A percentile compares a stretch with the other conserved stretches of the same genome.
phyloP scores from a whole-genome alignment of 2,797 vertebrate genomes.

The Thaleichthys pacificus region DNA sequence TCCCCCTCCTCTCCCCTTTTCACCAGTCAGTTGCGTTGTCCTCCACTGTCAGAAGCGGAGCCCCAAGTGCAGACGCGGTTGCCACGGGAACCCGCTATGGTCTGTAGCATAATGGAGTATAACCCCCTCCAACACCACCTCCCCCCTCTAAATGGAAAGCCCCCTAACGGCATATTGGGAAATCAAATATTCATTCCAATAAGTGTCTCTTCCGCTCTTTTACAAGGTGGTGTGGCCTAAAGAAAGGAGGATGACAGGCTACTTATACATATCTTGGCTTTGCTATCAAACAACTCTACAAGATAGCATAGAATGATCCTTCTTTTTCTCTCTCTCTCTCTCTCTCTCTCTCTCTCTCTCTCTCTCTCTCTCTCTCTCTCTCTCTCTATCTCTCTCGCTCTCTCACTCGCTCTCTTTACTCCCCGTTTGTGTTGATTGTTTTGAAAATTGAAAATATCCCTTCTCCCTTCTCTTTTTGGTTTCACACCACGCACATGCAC shows the following conservation, averaged over 20 bases:
- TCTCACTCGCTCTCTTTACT: too few relatives aligned
- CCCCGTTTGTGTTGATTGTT: too few relatives aligned
- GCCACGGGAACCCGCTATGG: slow-evolving; percentile 55
- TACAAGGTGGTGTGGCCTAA: background rate
- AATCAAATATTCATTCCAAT: slow-evolving; percentile 12
- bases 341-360: too few relatives aligned
- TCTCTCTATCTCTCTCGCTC: too few relatives aligned
- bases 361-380: too few relatives aligned
- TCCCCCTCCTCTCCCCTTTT: slow-evolving; percentile 18
- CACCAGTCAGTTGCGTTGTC: slow-evolving; percentile 46
- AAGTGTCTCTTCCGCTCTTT: background rate
- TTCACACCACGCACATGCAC: background rate
- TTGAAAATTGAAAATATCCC: too few relatives aligned
- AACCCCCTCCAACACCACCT: background rate
- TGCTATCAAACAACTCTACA: too few relatives aligned
- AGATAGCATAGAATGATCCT: too few relatives aligned
- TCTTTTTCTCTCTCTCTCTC: too few relatives aligned
- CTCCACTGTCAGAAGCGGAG: slow-evolving; percentile 42
- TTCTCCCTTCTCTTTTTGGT: too few relatives aligned
- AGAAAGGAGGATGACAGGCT: too few relatives aligned
- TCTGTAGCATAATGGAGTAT: slow-evolving; percentile 12
- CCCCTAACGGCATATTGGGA: background rate
- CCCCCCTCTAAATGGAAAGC: background rate
- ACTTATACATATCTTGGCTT: too few relatives aligned
- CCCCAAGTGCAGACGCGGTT: slow-evolving; percentile 54